Evolutionary conservation across 2,888 invertebrate species (phyloP), one percentile per base, ranked within the genome.

Genomic region (Sminthurinus aureus): DNA sequence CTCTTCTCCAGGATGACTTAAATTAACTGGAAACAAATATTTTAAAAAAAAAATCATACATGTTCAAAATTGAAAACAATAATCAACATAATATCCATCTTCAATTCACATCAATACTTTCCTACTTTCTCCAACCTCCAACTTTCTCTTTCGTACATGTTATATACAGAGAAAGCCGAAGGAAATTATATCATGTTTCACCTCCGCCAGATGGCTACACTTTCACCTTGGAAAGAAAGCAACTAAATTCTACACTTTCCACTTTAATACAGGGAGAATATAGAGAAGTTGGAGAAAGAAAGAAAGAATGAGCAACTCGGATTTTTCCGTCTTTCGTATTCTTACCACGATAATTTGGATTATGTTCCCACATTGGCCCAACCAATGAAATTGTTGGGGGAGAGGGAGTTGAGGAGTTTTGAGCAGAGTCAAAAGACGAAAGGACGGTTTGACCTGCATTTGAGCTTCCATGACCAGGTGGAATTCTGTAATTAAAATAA

Each of bases 341-440:
- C n/a, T 76, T 76, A 82, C 82, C 82, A 24, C 71, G 82, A 71
- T 79, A 79, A 83, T 86, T 87, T 18, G 87, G 85, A 84, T 87
- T 87, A 80, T 88, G 88, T 86, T 88, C 87, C 88, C 88, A 88
- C 82, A 87, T 85, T 38, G 87, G 87, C n/a, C 87, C 87, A 26
- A 88, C 88, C 73, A 88, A 81, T 85, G 86, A 86, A 78, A 87
- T 87, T 26, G 87, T 87, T 69, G 88, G 88, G 66, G 88, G 88
- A 66, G 87, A 86, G 64, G 88, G 87, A 66, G 87, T 87, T 22
- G 86, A 86, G 73, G 86, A 85, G 83, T 88, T 87, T 84, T 86
- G 86, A 83, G 73, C 78, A 74, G 84, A 80, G 66, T 82, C 82
- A 18, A 78, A 66, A 20, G 79, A 79, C 8, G 79, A 79, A 38